Evolutionary conservation across 2,113 vertebrate genomes (phyloP).

Genomic region (Edolisoma coerulescens): DNA sequence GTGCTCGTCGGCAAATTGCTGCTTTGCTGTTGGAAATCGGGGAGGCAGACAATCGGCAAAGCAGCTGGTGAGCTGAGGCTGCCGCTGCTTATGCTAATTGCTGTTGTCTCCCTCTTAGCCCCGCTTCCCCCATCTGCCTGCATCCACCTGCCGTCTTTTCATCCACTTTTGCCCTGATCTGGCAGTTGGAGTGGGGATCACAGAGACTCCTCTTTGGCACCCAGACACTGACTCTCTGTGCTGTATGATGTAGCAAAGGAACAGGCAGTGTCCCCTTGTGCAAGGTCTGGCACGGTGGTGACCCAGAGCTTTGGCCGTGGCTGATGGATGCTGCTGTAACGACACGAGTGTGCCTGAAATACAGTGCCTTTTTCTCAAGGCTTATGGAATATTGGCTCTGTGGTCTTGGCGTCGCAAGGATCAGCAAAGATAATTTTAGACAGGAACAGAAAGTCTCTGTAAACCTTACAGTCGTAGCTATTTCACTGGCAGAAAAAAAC

Average conservation of each 20-base stretch:
- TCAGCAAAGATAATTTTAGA: slow-evolving; percentile 61
- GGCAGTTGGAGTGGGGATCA: rapidly evolving
- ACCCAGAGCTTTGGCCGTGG: neutral
- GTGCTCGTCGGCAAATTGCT: neutral
- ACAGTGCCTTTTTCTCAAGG: neutral
- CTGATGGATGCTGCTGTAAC: neutral
- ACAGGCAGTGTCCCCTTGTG: neutral
- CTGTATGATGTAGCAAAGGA: neutral
- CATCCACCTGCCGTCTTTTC: slow-evolving; percentile 12
- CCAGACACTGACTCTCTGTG: neutral
- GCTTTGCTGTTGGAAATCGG: neutral
- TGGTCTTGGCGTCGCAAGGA: neutral
- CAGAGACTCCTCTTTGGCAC: neutral
- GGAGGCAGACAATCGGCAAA: neutral
- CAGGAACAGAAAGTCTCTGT: slow-evolving; percentile 50
- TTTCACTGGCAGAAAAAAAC: neutral
- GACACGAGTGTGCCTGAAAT: neutral
- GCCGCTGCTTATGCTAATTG: slow-evolving; percentile 5
- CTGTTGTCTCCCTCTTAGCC: slow-evolving; percentile 5
- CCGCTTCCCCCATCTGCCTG: neutral
- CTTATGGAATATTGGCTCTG: slow-evolving; percentile 16
- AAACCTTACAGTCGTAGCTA: neutral
- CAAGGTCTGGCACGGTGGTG: rapidly evolving
- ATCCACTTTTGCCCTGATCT: neutral
- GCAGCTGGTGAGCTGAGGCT: slow-evolving; percentile 42